A percentile compares a stretch with the other conserved stretches of the same genome.
Conservation (phyloP, 2,888 invertebrate genomes). For the Lasius fuliginosus region DNA sequence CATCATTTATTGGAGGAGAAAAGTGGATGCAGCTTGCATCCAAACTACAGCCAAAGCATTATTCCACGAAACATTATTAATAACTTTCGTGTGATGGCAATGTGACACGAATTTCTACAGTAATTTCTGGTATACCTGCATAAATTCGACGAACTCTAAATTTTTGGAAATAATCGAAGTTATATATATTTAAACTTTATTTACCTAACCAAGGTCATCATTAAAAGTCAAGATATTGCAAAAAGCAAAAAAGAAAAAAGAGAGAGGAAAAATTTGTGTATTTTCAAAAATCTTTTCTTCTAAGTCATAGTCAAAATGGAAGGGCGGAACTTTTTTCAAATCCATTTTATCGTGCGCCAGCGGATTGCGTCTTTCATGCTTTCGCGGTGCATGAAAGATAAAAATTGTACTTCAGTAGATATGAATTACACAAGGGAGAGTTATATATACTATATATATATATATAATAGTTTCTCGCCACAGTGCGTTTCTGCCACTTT, state of each 20-base stretch:
- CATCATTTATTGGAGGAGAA: conserved; percentile 11
- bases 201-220: not conserved
- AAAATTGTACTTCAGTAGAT: conserved; percentile 33
- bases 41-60: conserved; percentile 2
- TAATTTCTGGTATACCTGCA: not conserved
- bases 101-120: not conserved
- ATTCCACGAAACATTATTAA: conserved; percentile 30
- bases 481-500: conserved; percentile 37
- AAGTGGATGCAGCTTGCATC: not conserved
- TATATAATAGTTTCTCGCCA: conserved; percentile 15
- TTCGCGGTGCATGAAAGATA: not conserved
- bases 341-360: not conserved
- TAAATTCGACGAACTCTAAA: not conserved
- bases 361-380: not conserved
- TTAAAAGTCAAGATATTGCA: not conserved
- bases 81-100: conserved; percentile 16
- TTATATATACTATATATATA: conserved; percentile 22
- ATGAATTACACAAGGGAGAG: conserved; percentile 48
- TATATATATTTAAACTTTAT: not conserved
- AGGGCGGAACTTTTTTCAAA: not conserved
- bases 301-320: not conserved
- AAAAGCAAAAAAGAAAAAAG: not conserved
- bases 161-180: not conserved
- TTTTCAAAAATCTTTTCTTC: not conserved
- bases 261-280: not conserved